Evolutionary conservation across 2,113 vertebrate species (phyloP), one percentile per base, ranked within the genome.

Genomic region (Crotalus viridis): DNA sequence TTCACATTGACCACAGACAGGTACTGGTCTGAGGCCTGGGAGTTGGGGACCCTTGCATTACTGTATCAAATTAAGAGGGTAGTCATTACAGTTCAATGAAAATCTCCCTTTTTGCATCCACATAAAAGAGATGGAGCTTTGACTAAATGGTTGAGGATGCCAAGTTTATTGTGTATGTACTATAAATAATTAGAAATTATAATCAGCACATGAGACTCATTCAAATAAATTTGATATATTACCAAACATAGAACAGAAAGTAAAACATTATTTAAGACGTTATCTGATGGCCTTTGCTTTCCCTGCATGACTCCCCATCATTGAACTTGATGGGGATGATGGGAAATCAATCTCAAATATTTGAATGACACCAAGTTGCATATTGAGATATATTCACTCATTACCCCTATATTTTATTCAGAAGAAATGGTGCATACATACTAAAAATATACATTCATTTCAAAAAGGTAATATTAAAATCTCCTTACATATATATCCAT

Each of bases 381-480:
- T 19, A 74, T 15, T 74, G 69, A 74, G n/a, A 74, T 74, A 39
- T 74, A 89, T 21, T 89, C 33, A 56, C n/a, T 56, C 9, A 10
- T 39, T 57, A 39, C n/a, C 15, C n/a, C 26, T 9, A 33, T 55
- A 90, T 81, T 90, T 55, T 81, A n/a, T 74, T 90, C 2, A 24
- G 57, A 3, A n/a, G 85, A 59, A 5, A n/a, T 12, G 91, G 10
- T 54, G 39, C 10, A 22, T 55, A 57, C 59, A n/a, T 61, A 69
- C 3, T 57, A 28, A 13, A 56, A 26, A 94, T 39, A 5, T 93
- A 28, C 61, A 87, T 56, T 94, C 39, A 93, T 89, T 87, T 52
- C 57, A 64, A 33, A 51, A 26, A 26, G 81, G 5, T 33, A 51
- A 17, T 88, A 22, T 10, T 87, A 85, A 24, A 88, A 74, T 74